Base-by-base conservation (phyloP, 1,140 invertebrate genomes). In the Agrypnia vestita region DNA sequence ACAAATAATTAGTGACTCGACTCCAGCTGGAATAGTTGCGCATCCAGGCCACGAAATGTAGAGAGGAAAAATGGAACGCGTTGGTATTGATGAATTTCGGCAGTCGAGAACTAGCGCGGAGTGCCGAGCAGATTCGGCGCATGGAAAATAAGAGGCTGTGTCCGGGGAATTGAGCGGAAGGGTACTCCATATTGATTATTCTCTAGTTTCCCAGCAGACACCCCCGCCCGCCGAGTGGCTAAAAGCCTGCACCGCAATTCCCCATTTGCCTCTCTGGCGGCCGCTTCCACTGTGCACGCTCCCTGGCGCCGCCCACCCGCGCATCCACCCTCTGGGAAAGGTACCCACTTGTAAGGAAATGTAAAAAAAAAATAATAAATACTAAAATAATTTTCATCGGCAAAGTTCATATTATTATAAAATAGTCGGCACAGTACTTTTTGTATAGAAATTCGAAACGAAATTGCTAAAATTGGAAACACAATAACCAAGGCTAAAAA, bases 111-210 rank as follows among this genome's bases (percentile, higher is more conserved):
- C 11, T 62, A 21, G 59, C 0, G 13, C n/a, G n/a, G 59, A 62
- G 56, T 25, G 56, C 15, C 15, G 56, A 67, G n/a, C 64, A 69
- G 64, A 73, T 73, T 44, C 61, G 76, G 49, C 44, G 64, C 62
- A 35, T 71, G 53, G 62, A 72, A 71, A 71, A 75, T 75, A 80
- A 79, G 77, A 47, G 49, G 76, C 55, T 64, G 77, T 64, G 77
- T 72, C 71, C 69, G 77, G 85, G 87, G 86, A 87, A 87, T 88
- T 86, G 84, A 88, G 87, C 85, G 79, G 84, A 84, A 86, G 85
- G 85, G 84, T 89, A 86, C 86, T 55, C 53, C 88, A 87, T 88
- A 89, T 88, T 87, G 87, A 89, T 88, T 87, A 88, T 86, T 88
- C 86, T 86, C 85, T 86, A 84, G 85, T 67, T 55, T 55, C 17